phyloP scores from a whole-genome alignment of 2,113 vertebrate species.

The Cyanoramphus novaezelandiae region DNA sequence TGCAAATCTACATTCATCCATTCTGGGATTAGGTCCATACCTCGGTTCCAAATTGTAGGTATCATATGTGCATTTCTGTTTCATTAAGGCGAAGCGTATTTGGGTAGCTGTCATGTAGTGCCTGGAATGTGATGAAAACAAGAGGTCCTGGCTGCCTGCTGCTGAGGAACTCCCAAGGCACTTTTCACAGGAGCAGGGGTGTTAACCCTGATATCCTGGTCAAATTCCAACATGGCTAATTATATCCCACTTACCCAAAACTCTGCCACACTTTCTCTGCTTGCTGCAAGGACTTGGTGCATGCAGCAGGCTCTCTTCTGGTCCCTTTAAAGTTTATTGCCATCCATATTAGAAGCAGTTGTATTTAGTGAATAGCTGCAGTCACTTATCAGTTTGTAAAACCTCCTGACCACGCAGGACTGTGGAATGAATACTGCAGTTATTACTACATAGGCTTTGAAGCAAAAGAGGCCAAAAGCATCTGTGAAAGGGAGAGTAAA shows the following conservation, averaged over 20 bases:
- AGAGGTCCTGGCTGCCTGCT: constrained; percentile 55
- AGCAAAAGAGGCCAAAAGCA: neutral
- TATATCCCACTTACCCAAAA: constrained; percentile 59
- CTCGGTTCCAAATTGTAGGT: neutral
- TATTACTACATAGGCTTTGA: neutral
- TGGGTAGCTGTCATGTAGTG: constrained; percentile 53
- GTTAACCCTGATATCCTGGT: constrained; percentile 65
- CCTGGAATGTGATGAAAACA: constrained; percentile 62
- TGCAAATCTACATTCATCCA: neutral
- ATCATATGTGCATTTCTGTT: neutral
- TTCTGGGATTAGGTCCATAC: neutral
- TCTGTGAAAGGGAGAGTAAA: neutral
- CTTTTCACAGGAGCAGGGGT: constrained; percentile 36
- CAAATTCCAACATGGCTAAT: constrained; percentile 64
- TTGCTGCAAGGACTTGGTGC: neutral
- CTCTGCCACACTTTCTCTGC: constrained; percentile 16
- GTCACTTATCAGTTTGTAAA: neutral
- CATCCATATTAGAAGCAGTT: neutral
- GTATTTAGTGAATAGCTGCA: neutral
- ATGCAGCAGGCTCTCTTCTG: neutral
- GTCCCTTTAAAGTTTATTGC: neutral
- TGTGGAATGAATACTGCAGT: neutral
- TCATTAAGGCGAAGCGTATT: constrained; percentile 33
- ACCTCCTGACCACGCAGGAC: neutral
- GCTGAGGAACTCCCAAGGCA: constrained; percentile 56